Conservation (phyloP, 2,113 vertebrate genomes). For the Platysteira castanea region DNA sequence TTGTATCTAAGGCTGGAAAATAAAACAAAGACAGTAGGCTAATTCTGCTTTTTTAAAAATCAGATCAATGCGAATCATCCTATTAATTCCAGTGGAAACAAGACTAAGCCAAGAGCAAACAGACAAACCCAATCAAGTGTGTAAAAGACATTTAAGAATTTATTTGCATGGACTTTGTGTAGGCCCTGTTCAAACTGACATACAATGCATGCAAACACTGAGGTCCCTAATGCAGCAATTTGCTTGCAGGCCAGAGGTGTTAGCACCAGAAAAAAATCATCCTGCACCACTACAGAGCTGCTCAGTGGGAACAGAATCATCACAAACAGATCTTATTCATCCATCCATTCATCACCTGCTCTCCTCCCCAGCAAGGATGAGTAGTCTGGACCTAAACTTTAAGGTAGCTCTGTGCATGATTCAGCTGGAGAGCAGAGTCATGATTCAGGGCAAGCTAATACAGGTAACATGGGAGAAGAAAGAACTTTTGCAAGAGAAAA, state of each 20-base stretch:
- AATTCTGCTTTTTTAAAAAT: neutral
- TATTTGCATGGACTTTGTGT: neutral
- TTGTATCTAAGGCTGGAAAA: neutral
- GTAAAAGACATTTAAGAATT: neutral
- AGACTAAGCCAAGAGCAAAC: neutral
- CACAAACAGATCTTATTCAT: neutral
- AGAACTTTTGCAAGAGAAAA: neutral
- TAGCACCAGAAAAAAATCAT: neutral
- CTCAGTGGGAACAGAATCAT: neutral
- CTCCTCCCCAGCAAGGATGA: neutral
- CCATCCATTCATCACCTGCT: neutral
- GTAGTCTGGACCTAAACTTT: neutral
- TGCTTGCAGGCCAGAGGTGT: neutral
- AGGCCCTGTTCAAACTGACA: neutral
- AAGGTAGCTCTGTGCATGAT: neutral
- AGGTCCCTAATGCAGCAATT: neutral
- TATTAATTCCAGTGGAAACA: neutral
- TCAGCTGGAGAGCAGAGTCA: neutral
- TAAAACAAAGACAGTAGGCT: neutral
- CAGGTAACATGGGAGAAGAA: neutral
- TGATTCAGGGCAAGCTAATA: neutral
- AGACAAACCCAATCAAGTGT: neutral
- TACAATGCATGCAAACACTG: neutral
- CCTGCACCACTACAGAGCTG: neutral
- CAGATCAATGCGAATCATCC: neutral